Evolutionary conservation across 1,140 invertebrate species (phyloP), one percentile per base, ranked within the genome.

Genomic region (Samia ricini): DNA sequence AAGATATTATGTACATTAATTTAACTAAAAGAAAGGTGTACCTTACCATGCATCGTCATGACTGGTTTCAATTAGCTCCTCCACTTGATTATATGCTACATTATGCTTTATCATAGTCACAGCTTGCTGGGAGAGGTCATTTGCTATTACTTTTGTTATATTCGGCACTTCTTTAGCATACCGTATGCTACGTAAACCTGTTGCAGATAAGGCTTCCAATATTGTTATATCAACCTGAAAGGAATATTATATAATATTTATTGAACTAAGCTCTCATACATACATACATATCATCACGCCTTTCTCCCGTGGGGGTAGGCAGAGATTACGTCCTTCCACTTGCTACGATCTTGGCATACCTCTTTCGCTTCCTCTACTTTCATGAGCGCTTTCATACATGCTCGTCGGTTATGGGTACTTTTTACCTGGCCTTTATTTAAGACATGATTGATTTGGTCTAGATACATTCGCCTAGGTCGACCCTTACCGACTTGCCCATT

Each of bases 121-220:
- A 29, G 99, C 98, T 73, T 93, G 92, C 33, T 91, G 81, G n/a
- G 97, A 98, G 67, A 98, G 93, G 86, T 99, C 99, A 92, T 99
- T 99, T 1, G 98, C 98, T 54, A 98, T 87, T 20, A 99, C 95
- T 81, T 95, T 91, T 52, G 93, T 94, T 0, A 99, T 89, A 52
- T 95, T 94, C 2, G 94, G 92, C 19, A 99, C 92, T 93, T 99
- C 99, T 81, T 98, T 95, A 0, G 98, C 98, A 92, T 99, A 99
- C 21, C 99, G 93, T 71, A 99, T 96, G 49, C 98, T 99, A 36
- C 99, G 91, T 12, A 99, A 89, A 0, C 99, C 99, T 62, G 97
- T 97, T 7, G 99, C 99, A 42, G 98, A 96, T 49, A 99, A 89
- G 3, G 98, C 99, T 92, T 99, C 99, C 55, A 99, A 91, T 68